phyloP scores from a whole-genome alignment of 1,140 invertebrate species.

The Chlorops oryzae region DNA sequence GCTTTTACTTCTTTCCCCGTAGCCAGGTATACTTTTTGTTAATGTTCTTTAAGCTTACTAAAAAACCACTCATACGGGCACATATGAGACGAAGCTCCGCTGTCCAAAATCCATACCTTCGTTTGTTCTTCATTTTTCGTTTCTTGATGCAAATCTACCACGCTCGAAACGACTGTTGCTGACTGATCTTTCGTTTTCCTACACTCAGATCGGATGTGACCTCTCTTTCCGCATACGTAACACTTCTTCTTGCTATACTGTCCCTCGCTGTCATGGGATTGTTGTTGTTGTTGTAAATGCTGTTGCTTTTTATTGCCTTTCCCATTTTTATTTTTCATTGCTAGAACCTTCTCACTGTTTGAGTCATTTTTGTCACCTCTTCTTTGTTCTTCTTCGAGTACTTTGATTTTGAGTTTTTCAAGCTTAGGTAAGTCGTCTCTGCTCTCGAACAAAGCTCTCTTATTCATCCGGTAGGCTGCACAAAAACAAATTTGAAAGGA shows the following conservation, averaged over 20 bases:
- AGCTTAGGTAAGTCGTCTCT: constrained; percentile 10
- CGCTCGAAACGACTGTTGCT: not conserved
- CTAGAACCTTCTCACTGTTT: constrained; percentile 2
- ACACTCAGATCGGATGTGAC: constrained; percentile 12
- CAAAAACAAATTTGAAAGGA: constrained; percentile 5
- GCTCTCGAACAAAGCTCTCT: constrained; percentile 14
- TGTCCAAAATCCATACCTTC: constrained; percentile 11
- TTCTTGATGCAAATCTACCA: not conserved
- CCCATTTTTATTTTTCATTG: not conserved
- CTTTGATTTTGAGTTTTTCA: constrained; percentile 7
- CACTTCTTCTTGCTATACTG: constrained; percentile 12
- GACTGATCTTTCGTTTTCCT: not conserved
- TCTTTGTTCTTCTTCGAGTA: constrained; percentile 11
- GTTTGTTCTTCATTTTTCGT: not conserved
- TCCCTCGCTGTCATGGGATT: not conserved
- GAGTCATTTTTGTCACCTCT: constrained; percentile 2
- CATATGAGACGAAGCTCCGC: constrained; percentile 13
- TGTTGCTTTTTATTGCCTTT: not conserved
- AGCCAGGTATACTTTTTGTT: constrained; percentile 7
- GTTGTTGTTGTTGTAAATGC: not conserved
- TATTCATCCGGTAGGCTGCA: constrained; percentile 12
- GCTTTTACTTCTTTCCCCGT: constrained; percentile 5
- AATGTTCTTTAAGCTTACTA: not conserved
- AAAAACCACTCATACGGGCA: not conserved
- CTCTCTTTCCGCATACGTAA: constrained; percentile 5